Base-by-base conservation (phyloP, 2,888 invertebrate species). In the Venusia cambrica region DNA sequence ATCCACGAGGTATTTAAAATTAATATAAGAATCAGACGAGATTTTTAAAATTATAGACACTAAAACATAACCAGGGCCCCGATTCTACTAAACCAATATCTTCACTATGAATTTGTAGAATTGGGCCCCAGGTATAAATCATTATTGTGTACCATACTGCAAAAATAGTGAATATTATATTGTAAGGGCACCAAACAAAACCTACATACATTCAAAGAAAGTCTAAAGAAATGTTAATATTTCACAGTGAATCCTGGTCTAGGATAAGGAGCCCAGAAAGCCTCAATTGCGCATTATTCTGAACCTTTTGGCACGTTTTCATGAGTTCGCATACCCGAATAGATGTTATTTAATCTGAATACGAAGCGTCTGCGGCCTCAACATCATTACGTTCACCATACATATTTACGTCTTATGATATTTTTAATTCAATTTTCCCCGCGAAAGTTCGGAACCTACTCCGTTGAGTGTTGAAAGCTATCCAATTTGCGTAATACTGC, bases 401-500 rank as follows among this genome's bases (percentile, higher is more conserved):
- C 79, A 77, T 80, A 79, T 83, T 83, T 84, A 81, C 80, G 61
- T 83, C 78, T 79, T 79, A 84, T 83, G 75, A 84, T 84, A 85
- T 87, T 85, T 87, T 87, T 87, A 87, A 87, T 87, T 87, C 85
- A 85, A 87, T 87, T 83, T 83, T 73, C 76, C 75, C 73, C 76
- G 72, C 83, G 76, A 85, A 85, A 87, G 75, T 87, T 87, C 79
- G 74, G 75, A 85, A 83, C 81, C 77, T 84, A 85, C 85, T 83
- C 76, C 78, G 85, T 80, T 75, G 87, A 87, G 87, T 87, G 87
- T 87, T 84, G 87, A 87, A 87, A 87, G 87, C 87, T 85, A 87
- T 87, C 87, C 87, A 87, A 87, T 87, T 87, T 87, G 85, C 85
- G 84, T 87, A 87, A 87, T 87, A 87, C 87, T 85, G 76, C 83